A percentile compares a stretch with the other conserved stretches of the same genome.
These are phyloP conservation scores for Laothoe populi DNA, from an alignment of 2,888 invertebrate species.

Conservation along the genomic window DNA sequence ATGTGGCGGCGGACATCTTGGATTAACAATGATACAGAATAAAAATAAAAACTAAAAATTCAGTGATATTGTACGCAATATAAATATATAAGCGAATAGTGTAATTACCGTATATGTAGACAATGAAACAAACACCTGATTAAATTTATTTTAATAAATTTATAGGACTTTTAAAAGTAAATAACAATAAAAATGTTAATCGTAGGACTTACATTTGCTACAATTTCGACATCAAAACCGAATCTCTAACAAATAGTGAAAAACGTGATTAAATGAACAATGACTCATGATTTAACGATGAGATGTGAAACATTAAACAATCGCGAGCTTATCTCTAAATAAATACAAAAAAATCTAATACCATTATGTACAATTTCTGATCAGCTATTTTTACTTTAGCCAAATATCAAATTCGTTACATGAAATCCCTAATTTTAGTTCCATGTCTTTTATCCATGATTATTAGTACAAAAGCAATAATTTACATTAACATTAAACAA, in stretches of 20 bases:
- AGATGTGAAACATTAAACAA: slow-evolving; percentile 25
- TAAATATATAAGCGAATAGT: too few species aligned
- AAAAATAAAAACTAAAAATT: too few species aligned
- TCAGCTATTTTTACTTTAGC: slow-evolving; percentile 31
- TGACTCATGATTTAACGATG: slow-evolving; percentile 23
- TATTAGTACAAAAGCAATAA: slow-evolving; percentile 11
- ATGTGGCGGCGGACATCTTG: too few species aligned
- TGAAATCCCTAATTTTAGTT: slow-evolving; percentile 6
- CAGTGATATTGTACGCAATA: too few species aligned
- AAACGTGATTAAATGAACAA: slow-evolving; percentile 26
- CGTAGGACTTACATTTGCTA: slow-evolving; percentile 44
- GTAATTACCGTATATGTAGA: neutral
- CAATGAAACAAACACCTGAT: slow-evolving; percentile 37
- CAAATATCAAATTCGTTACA: slow-evolving; percentile 1
- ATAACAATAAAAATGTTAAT: slow-evolving; percentile 65
- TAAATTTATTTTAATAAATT: slow-evolving; percentile 57
- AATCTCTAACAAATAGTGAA: slow-evolving; percentile 19
- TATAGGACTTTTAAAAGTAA: slow-evolving; percentile 67
- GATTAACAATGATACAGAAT: too few species aligned
- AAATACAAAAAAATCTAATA: slow-evolving; percentile 40
- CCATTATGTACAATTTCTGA: slow-evolving; percentile 40
- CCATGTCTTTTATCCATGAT: slow-evolving; percentile 10
- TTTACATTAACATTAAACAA: slow-evolving; percentile 3
- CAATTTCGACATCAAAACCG: slow-evolving; percentile 30
- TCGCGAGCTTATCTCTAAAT: slow-evolving; percentile 34